Conservation (phyloP, 2,888 invertebrate genomes). For the Magallana nippona region DNA sequence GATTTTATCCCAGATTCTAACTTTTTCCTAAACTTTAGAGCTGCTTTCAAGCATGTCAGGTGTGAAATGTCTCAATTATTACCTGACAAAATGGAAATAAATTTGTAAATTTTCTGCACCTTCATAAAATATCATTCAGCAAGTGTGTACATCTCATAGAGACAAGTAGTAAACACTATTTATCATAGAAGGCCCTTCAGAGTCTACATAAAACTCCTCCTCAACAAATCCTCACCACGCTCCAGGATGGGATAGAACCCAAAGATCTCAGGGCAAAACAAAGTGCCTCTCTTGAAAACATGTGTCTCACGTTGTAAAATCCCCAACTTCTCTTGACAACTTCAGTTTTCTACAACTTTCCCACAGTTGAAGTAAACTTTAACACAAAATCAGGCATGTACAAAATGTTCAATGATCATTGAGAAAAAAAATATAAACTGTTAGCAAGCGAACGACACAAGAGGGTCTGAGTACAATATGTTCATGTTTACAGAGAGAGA, state of each 20-base stretch:
- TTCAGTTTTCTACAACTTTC: conserved; percentile 26
- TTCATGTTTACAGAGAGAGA: conserved; percentile 4
- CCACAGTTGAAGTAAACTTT: conserved; percentile 7
- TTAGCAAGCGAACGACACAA: background rate
- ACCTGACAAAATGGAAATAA: conserved; percentile 19
- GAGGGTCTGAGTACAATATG: background rate
- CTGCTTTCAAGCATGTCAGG: background rate
- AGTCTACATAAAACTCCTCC: conserved; percentile 31
- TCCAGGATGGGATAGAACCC: background rate
- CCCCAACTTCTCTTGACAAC: background rate
- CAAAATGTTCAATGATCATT: conserved; percentile 6
- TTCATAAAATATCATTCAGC: conserved; percentile 12
- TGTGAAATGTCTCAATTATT: background rate
- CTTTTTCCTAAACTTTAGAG: too few relatives aligned
- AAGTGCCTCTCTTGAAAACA: background rate
- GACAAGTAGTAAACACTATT: conserved; percentile 22
- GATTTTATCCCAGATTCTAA: too few relatives aligned
- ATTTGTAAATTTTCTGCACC: background rate
- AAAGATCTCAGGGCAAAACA: background rate
- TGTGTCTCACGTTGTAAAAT: conserved; percentile 14
- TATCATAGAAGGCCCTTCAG: background rate
- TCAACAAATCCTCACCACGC: conserved; percentile 4
- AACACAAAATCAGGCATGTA: conserved; percentile 3
- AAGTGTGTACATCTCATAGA: conserved; percentile 11
- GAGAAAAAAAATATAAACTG: background rate